phyloP scores from a whole-genome alignment of 37 sponge, comb jelly and placozoan genomes.

The Diacarnus erythraeanus region DNA sequence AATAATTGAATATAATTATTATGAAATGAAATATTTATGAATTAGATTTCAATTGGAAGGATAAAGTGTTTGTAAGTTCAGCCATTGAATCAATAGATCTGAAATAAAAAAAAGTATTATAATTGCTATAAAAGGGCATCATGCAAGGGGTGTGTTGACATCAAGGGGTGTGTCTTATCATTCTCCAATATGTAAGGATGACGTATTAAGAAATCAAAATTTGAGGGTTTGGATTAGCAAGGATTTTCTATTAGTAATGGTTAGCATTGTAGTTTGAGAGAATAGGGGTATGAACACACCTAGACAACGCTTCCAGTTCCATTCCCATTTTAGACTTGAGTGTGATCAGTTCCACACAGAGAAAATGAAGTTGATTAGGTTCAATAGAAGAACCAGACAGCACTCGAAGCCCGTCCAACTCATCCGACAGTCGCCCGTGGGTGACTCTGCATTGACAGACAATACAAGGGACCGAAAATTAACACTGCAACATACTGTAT shows the following conservation, averaged over 20 bases:
- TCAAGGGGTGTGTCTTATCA: too few species aligned
- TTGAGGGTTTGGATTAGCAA: too few species aligned
- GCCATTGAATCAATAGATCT: slow-evolving; percentile 9
- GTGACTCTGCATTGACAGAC: slow-evolving; percentile 14
- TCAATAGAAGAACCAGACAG: slow-evolving; percentile 12
- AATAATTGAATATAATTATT: too few species aligned
- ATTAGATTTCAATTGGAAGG: slow-evolving; percentile 9
- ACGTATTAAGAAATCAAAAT: too few species aligned
- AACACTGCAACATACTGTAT: too few species aligned
- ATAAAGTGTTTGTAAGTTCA: slow-evolving; percentile 14
- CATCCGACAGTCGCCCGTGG: not conserved
- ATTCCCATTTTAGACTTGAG: slow-evolving; percentile 23
- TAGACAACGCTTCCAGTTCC: slow-evolving; percentile 61
- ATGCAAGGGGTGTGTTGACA: not conserved
- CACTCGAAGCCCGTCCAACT: slow-evolving; percentile 18
- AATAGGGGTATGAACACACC: slow-evolving; percentile 8
- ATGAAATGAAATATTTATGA: slow-evolving; percentile 1
- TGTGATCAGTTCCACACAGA: slow-evolving; percentile 27
- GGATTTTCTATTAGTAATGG: too few species aligned
- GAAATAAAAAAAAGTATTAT: not conserved
- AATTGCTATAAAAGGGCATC: not conserved
- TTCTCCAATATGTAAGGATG: too few species aligned
- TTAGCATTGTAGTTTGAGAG: too few species aligned
- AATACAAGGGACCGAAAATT: too few species aligned
- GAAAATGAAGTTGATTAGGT: slow-evolving; percentile 2